phyloP scores from a whole-genome alignment of 2,113 vertebrate species.

The Pleuronectes platessa region DNA sequence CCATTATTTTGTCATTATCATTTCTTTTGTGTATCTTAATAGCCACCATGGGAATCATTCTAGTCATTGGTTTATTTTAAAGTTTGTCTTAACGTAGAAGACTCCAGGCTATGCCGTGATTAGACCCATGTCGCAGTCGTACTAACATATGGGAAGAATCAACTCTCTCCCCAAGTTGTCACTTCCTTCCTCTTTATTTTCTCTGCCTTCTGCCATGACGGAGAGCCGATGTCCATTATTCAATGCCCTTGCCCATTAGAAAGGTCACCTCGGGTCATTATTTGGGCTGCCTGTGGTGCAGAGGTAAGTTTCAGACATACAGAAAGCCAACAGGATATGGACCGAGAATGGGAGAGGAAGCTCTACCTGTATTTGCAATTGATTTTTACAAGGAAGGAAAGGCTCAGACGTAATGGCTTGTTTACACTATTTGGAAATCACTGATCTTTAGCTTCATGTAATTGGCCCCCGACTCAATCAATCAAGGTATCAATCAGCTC shows the following conservation, averaged over 20 bases:
- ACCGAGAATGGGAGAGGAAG: constrained; percentile 26
- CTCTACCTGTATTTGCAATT: constrained; percentile 62
- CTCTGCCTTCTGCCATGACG: constrained; percentile 52
- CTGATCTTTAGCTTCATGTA: constrained; percentile 65
- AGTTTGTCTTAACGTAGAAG: constrained; percentile 21
- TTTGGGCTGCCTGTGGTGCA: constrained; percentile 29
- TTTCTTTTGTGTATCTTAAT: constrained; percentile 31
- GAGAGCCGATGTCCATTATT: constrained; percentile 58
- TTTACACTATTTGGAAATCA: constrained; percentile 72
- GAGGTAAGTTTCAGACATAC: constrained; percentile 27
- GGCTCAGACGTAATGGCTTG: constrained; percentile 75
- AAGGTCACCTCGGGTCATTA: constrained; percentile 71
- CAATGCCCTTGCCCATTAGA: constrained; percentile 64
- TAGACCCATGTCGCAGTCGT: constrained; percentile 27
- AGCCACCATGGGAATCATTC: constrained; percentile 40
- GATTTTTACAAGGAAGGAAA: constrained; percentile 66
- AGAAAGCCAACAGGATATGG: constrained; percentile 45
- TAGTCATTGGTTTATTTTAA: constrained; percentile 64
- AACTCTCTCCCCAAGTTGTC: constrained; percentile 56
- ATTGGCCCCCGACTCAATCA: constrained; percentile 72
- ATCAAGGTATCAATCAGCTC: constrained; percentile 74
- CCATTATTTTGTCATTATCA: constrained; percentile 20
- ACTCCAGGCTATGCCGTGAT: constrained; percentile 59
- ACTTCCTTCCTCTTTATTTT: constrained; percentile 74
- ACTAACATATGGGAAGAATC: constrained; percentile 76